Percentiles rank a stretch among this genome's conserved stretches.
phyloP scores from a whole-genome alignment of 2,113 vertebrate genomes.

The Coregonus clupeaformis region DNA sequence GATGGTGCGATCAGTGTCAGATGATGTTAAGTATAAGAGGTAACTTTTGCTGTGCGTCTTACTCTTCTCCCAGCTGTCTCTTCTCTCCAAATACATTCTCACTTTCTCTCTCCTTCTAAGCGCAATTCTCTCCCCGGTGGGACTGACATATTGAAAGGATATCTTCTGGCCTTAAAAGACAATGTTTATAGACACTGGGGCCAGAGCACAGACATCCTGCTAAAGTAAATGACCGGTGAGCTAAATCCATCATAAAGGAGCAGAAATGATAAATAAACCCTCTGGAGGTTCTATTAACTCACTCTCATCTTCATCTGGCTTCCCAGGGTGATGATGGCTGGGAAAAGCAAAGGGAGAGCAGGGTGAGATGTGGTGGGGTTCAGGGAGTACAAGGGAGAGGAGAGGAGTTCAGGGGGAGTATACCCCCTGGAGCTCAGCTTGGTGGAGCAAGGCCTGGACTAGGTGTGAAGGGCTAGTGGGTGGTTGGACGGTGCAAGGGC shows the following conservation, averaged over 20 bases:
- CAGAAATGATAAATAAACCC: slow-evolving; percentile 48
- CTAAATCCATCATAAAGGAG: slow-evolving; percentile 55
- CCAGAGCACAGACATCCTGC: slow-evolving; percentile 49
- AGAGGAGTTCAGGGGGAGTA: neutral
- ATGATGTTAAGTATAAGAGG: too few relatives aligned
- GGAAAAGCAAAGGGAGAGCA: neutral
- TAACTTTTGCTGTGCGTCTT: too few relatives aligned
- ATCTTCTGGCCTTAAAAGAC: slow-evolving; percentile 57
- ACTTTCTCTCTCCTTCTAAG: slow-evolving; percentile 3
- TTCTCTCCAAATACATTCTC: too few relatives aligned
- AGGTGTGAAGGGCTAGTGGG: too few relatives aligned
- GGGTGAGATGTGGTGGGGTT: neutral
- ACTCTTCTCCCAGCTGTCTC: too few relatives aligned
- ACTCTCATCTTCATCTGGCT: neutral
- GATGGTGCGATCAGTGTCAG: too few relatives aligned
- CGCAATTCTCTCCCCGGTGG: slow-evolving; percentile 5
- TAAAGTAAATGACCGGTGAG: slow-evolving; percentile 46
- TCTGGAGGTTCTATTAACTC: slow-evolving; percentile 45
- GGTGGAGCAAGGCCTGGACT: neutral
- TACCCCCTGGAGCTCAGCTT: neutral
- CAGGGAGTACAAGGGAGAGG: slow-evolving; percentile 6
- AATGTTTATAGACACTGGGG: slow-evolving; percentile 59
- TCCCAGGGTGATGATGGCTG: neutral
- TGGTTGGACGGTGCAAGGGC: too few relatives aligned
- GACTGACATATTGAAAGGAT: slow-evolving; percentile 21